phyloP scores from a whole-genome alignment of 2,888 invertebrate species.

The Habroteleia sp. region DNA sequence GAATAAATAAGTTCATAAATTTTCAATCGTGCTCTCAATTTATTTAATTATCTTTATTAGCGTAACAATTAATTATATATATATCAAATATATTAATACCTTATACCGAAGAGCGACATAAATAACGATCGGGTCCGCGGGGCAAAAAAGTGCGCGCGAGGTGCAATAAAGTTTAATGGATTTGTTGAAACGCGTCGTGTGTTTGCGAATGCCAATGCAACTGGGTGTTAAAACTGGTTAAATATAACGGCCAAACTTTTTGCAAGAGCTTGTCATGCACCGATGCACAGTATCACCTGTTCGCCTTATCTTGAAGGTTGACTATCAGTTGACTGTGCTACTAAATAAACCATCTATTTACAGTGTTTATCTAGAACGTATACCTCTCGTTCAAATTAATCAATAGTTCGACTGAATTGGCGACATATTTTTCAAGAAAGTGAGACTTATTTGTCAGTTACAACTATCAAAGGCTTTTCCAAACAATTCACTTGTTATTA shows the following conservation, averaged over 20 bases:
- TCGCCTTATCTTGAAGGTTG: slow-evolving; percentile 68
- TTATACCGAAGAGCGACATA: neutral
- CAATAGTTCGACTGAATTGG: no score
- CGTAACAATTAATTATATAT: slow-evolving; percentile 51
- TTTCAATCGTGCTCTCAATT: slow-evolving; percentile 43
- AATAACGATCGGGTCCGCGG: slow-evolving; percentile 2
- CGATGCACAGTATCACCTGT: slow-evolving; percentile 67
- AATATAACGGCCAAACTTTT: slow-evolving; percentile 53
- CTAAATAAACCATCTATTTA: slow-evolving; percentile 63
- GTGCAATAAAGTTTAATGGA: slow-evolving; percentile 27
- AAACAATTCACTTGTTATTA: no score
- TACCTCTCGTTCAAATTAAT: no score
- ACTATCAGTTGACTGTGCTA: slow-evolving; percentile 64
- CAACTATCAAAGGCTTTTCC: no score
- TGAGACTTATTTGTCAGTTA: no score
- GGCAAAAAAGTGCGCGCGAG: slow-evolving; percentile 6
- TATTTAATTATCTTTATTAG: slow-evolving; percentile 44
- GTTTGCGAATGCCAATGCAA: slow-evolving; percentile 40
- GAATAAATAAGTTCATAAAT: slow-evolving; percentile 57
- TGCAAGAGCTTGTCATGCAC: slow-evolving; percentile 65
- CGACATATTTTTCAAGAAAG: no score
- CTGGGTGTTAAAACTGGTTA: slow-evolving; percentile 53
- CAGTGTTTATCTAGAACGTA: slow-evolving; percentile 27
- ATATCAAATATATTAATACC: slow-evolving; percentile 31
- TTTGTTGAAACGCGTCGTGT: slow-evolving; percentile 22